A percentile compares a stretch with the other conserved stretches of the same genome.
phyloP scores from a whole-genome alignment of 2,113 vertebrate species.

The Alouatta palliata region DNA sequence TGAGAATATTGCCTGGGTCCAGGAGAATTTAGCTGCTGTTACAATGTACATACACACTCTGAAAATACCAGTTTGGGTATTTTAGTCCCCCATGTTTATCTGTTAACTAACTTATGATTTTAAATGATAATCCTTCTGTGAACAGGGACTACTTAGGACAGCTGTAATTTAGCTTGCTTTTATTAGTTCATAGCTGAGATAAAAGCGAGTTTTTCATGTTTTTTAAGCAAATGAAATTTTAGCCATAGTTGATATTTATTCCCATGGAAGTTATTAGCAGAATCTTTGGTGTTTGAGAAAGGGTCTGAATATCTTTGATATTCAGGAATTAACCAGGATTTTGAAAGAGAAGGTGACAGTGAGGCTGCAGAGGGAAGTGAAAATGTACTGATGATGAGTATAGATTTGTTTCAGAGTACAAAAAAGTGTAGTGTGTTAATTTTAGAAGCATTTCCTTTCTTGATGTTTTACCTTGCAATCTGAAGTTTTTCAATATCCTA shows the following conservation, averaged over 20 bases:
- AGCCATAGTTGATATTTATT: neutral
- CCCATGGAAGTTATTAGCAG: neutral
- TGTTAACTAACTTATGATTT: neutral
- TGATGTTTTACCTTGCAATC: slow-evolving; percentile 52
- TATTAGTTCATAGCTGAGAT: neutral
- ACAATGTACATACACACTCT: neutral
- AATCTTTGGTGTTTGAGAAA: neutral
- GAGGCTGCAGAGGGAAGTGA: neutral
- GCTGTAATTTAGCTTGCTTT: slow-evolving; percentile 22
- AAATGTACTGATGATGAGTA: neutral
- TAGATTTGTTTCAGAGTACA: slow-evolving; percentile 36
- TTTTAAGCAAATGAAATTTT: slow-evolving; percentile 38
- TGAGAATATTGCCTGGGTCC: neutral
- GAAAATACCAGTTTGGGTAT: neutral
- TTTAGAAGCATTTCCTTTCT: slow-evolving; percentile 63
- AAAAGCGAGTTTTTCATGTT: neutral
- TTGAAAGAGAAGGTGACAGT: neutral
- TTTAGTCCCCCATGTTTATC: neutral
- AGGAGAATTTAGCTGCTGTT: neutral
- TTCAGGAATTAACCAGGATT: neutral
- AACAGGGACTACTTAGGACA: neutral
- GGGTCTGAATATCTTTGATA: neutral
- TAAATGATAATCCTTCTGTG: neutral
- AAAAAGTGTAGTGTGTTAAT: slow-evolving; percentile 16
- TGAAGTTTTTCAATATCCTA: slow-evolving; percentile 53